These are phyloP conservation scores for Erinaceus europaeus DNA, from an alignment of 2,113 vertebrate genomes.

Conservation along the genomic window DNA sequence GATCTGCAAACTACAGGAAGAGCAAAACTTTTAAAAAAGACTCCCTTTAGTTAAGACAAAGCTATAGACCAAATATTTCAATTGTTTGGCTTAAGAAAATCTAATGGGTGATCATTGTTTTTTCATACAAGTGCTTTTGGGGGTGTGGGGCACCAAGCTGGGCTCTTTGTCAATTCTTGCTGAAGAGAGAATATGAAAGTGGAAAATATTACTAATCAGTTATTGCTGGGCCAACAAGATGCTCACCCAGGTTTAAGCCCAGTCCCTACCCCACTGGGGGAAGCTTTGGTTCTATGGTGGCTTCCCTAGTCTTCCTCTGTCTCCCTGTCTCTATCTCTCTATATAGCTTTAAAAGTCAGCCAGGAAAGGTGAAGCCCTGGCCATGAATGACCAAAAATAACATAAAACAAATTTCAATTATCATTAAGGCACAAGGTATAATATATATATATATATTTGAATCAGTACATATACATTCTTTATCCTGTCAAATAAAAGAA, in stretches of 20 bases:
- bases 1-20: conserved; percentile 40
- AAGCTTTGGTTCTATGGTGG: too few species aligned
- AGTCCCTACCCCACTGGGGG: too few species aligned
- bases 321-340: too few species aligned
- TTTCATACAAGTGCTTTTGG: neutral
- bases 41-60: conserved; percentile 10
- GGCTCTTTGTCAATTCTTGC: neutral
- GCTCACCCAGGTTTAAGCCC: too few species aligned
- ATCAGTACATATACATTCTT: neutral
- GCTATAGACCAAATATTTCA: neutral
- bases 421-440: neutral
- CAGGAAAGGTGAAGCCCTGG: too few species aligned
- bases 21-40: conserved; percentile 28
- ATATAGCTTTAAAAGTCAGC: too few species aligned
- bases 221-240: too few species aligned
- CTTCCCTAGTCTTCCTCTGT: too few species aligned
- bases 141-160: neutral
- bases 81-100: too few species aligned
- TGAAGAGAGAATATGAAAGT: neutral
- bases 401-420: too few species aligned
- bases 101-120: neutral
- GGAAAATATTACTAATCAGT: conserved; percentile 11
- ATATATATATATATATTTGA: neutral
- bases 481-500: neutral
- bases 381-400: too few species aligned